phyloP scores from a whole-genome alignment of 2,797 vertebrate species.

The Synanceia verrucosa region DNA sequence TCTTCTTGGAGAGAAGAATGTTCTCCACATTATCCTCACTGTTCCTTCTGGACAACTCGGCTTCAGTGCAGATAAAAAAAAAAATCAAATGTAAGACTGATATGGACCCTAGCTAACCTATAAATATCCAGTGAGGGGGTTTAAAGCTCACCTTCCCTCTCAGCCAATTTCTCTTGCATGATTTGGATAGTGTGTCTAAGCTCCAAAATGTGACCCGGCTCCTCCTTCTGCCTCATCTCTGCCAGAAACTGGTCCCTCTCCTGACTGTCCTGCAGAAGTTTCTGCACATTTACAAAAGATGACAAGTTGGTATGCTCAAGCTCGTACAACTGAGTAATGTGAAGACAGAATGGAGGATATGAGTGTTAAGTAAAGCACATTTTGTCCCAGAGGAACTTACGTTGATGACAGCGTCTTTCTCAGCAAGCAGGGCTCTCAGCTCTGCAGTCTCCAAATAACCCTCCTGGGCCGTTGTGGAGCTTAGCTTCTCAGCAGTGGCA shows the following conservation, averaged over 20 bases:
- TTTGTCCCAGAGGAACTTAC: conserved; percentile 73
- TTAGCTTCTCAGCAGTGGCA: conserved; percentile 69
- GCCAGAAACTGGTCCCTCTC: conserved; percentile 76
- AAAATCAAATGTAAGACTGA: conserved; percentile 13
- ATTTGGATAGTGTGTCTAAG: conserved; percentile 84
- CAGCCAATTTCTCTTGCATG: conserved; percentile 80
- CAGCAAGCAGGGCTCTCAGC: conserved; percentile 73
- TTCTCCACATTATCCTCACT: conserved; percentile 72
- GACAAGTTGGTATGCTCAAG: conserved; percentile 1
- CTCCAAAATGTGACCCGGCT: conserved; percentile 72
- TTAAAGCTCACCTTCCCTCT: conserved; percentile 78
- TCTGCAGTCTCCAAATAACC: conserved; percentile 73
- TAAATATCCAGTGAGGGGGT: conserved; percentile 12
- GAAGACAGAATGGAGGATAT: not conserved
- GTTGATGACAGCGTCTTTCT: conserved; percentile 83
- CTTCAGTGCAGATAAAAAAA: conserved; percentile 57
- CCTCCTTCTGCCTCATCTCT: conserved; percentile 68
- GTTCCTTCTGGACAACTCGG: conserved; percentile 73
- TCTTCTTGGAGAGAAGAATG: conserved; percentile 69
- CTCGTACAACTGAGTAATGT: not conserved
- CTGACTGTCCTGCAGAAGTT: conserved; percentile 79
- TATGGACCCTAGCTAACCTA: not conserved
- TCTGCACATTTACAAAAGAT: conserved; percentile 71
- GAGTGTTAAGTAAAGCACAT: conserved; percentile 14
- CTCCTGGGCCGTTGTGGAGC: conserved; percentile 68